phyloP scores from a whole-genome alignment of 2,113 vertebrate species.

The Carassius auratus region DNA sequence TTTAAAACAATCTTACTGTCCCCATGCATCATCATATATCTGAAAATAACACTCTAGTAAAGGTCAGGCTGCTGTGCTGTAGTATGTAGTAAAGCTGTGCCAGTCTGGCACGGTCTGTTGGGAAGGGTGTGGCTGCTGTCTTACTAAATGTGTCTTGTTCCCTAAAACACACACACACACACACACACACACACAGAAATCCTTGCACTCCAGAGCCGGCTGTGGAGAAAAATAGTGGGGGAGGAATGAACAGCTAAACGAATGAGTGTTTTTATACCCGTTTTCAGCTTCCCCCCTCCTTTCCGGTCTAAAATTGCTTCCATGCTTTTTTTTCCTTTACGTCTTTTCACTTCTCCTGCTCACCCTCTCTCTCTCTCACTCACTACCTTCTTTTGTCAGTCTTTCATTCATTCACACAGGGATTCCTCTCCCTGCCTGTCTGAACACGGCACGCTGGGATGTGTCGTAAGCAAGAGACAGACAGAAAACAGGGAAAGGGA shows the following conservation, averaged over 20 bases:
- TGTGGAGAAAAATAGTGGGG: conserved; percentile 57
- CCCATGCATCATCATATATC: not conserved
- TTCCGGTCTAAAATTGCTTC: conserved; percentile 75
- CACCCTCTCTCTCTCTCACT: conserved; percentile 37
- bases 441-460: conserved; percentile 66
- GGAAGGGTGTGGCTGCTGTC: conserved; percentile 55
- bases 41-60: not conserved
- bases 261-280: conserved; percentile 75
- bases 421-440: conserved; percentile 75
- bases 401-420: conserved; percentile 46
- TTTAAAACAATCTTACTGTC: not conserved
- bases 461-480: conserved; percentile 56
- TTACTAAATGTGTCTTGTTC: conserved; percentile 52
- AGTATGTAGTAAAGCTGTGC: conserved; percentile 33
- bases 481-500: conserved; percentile 30
- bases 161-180: conserved; percentile 38
- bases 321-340: conserved; percentile 54
- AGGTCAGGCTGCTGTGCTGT: not conserved
- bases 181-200: conserved; percentile 34
- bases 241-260: conserved; percentile 66
- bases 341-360: conserved; percentile 10
- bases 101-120: conserved; percentile 35
- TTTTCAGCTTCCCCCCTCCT: conserved; percentile 59
- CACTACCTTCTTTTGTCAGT: conserved; percentile 42
- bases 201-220: conserved; percentile 61